A percentile compares a stretch with the other conserved stretches of the same genome.
Conservation (phyloP, 2,113 vertebrate species). For the Spilogale gracilis region DNA sequence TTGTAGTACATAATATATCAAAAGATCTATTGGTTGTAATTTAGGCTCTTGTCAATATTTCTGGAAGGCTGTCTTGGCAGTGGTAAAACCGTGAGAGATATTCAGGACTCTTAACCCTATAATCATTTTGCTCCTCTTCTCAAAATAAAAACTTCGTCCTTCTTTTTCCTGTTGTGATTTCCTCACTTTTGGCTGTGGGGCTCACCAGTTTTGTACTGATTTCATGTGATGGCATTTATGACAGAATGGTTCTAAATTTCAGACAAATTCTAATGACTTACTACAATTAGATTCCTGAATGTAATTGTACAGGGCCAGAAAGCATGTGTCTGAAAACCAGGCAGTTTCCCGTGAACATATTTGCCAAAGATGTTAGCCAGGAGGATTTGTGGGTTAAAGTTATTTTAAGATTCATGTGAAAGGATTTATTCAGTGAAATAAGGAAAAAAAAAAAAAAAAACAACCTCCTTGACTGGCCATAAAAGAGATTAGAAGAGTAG, state of each 20-base stretch:
- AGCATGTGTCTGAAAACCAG: not conserved
- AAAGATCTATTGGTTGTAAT: constrained; percentile 75
- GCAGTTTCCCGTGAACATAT: not conserved
- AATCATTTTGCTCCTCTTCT: not conserved
- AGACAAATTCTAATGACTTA: not conserved
- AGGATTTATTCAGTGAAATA: constrained; percentile 56
- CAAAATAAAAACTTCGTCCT: not conserved
- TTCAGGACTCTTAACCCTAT: not conserved
- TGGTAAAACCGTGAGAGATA: constrained; percentile 3
- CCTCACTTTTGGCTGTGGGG: not conserved
- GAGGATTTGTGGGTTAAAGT: constrained; percentile 23
- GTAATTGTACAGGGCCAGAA: not conserved
- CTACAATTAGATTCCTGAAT: not conserved
- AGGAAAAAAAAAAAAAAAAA: not conserved
- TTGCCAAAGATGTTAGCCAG: not conserved
- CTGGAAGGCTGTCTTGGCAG: constrained; percentile 63
- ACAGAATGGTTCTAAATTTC: not conserved
- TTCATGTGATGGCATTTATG: not conserved
- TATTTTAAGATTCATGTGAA: constrained; percentile 41
- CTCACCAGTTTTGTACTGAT: not conserved
- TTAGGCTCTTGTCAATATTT: constrained; percentile 72
- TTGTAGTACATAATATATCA: constrained; percentile 69
- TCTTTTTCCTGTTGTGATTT: not conserved
- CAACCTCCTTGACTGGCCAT: not conserved
- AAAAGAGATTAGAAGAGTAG: constrained; percentile 33